A percentile compares a stretch with the other conserved stretches of the same genome.
These are phyloP conservation scores for Pyrochroa serraticornis DNA, from an alignment of 2,888 invertebrate species.

Conservation along the genomic window DNA sequence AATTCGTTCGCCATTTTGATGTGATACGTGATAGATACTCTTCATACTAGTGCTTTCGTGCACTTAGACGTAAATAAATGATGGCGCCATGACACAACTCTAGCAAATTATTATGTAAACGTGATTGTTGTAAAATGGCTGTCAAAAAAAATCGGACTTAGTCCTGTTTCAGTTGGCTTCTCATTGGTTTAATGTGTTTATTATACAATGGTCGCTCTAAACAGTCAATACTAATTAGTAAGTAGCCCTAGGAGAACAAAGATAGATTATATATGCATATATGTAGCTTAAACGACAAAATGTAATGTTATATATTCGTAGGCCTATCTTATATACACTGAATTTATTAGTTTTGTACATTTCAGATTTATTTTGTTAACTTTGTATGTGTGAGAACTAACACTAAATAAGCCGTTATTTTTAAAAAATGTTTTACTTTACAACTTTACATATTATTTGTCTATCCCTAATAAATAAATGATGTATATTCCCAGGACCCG, in stretches of 20 bases:
- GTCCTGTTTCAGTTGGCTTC: slow-evolving; percentile 40
- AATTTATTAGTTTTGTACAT: slow-evolving; percentile 52
- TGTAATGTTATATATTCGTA: slow-evolving; percentile 48
- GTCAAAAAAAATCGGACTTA: slow-evolving; percentile 44
- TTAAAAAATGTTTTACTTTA: slow-evolving; percentile 43
- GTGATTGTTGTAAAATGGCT: slow-evolving; percentile 51
- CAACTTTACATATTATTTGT: slow-evolving; percentile 46
- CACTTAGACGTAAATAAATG: slow-evolving; percentile 17
- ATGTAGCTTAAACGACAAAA: slow-evolving; percentile 51
- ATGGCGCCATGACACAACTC: slow-evolving; percentile 9
- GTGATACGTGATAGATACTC: slow-evolving; percentile 48
- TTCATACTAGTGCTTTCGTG: slow-evolving; percentile 22
- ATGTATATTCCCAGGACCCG: slow-evolving; percentile 50
- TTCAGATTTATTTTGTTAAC: slow-evolving; percentile 50
- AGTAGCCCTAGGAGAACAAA: slow-evolving; percentile 38
- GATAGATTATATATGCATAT: slow-evolving; percentile 48
- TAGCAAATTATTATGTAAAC: slow-evolving; percentile 30
- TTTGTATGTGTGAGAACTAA: slow-evolving; percentile 44
- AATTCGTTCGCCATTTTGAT: slow-evolving; percentile 57
- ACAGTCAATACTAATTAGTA: slow-evolving; percentile 57
- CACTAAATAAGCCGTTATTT: slow-evolving; percentile 43
- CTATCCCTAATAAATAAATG: slow-evolving; percentile 49
- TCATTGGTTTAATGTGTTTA: slow-evolving; percentile 33
- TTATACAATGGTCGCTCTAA: slow-evolving; percentile 51
- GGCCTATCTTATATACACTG: slow-evolving; percentile 56